A percentile compares a stretch with the other conserved stretches of the same genome.
phyloP scores from a whole-genome alignment of 1,140 invertebrate species.

The Odontomachus brunneus region DNA sequence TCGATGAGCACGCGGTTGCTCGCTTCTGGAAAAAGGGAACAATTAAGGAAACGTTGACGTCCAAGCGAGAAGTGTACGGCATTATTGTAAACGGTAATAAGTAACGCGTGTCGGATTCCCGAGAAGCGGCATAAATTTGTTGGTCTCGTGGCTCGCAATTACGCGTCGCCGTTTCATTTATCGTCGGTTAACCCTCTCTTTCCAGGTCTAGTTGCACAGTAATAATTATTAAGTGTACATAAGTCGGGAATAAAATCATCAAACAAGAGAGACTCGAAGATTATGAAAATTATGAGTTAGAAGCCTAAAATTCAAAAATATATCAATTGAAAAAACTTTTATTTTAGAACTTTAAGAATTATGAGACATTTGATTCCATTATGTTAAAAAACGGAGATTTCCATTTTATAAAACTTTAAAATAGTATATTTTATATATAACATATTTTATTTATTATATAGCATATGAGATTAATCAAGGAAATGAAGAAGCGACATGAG shows the following conservation, averaged over 20 bases:
- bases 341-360: too few relatives aligned
- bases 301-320: not conserved
- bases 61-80: constrained; percentile 32
- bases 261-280: not conserved
- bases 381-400: too few relatives aligned
- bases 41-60: constrained; percentile 45
- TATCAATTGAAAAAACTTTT: not conserved
- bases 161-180: constrained; percentile 48
- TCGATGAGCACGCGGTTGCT: constrained; percentile 36
- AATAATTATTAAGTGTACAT: constrained; percentile 9
- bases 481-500: not conserved
- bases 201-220: constrained; percentile 17
- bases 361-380: too few relatives aligned
- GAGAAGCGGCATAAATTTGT: constrained; percentile 54
- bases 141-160: constrained; percentile 52
- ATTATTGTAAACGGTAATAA: constrained; percentile 59
- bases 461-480: constrained; percentile 14
- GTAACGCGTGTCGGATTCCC: constrained; percentile 47
- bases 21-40: constrained; percentile 49
- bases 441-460: not conserved
- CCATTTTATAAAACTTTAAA: not conserved
- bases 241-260: constrained; percentile 1
- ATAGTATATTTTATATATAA: not conserved
- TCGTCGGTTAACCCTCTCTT: constrained; percentile 37
- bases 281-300: not conserved